phyloP scores from a whole-genome alignment of 2,888 invertebrate species.

The Limenitis arthemis region DNA sequence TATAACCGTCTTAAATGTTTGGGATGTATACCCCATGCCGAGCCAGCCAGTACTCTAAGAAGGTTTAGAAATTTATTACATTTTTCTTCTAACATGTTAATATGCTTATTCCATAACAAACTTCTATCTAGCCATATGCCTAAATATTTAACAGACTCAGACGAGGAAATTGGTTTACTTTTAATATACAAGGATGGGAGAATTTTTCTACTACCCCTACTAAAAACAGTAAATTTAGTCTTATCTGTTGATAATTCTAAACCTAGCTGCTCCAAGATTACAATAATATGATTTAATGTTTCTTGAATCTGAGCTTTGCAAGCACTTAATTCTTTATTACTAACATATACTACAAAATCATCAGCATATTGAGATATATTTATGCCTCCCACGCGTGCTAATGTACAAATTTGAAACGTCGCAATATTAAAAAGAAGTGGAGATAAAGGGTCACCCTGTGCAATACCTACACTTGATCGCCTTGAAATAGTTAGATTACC shows the following conservation, averaged over 20 bases:
- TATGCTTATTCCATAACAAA: background rate
- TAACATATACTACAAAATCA: too few species aligned
- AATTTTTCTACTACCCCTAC: background rate
- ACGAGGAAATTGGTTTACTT: background rate
- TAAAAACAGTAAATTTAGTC: background rate
- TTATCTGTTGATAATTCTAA: too few species aligned
- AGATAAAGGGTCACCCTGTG: constrained; percentile 17
- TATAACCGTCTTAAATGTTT: constrained; percentile 4
- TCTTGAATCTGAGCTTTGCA: too few species aligned
- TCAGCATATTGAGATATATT: too few species aligned
- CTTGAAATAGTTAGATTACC: background rate
- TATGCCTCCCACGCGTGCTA: too few species aligned
- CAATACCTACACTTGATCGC: background rate
- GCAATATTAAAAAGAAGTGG: constrained; percentile 12
- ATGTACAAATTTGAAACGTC: background rate
- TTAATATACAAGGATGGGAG: background rate
- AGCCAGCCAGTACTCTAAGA: constrained; percentile 1
- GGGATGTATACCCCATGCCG: constrained; percentile 4
- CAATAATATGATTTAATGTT: too few species aligned
- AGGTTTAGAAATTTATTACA: background rate
- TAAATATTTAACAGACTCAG: background rate
- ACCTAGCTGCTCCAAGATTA: too few species aligned
- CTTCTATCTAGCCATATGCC: background rate
- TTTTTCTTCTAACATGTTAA: background rate
- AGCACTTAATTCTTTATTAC: too few species aligned